Conservation (phyloP, 2,797 vertebrate genomes). For the Phyllotis vaccarum region DNA sequence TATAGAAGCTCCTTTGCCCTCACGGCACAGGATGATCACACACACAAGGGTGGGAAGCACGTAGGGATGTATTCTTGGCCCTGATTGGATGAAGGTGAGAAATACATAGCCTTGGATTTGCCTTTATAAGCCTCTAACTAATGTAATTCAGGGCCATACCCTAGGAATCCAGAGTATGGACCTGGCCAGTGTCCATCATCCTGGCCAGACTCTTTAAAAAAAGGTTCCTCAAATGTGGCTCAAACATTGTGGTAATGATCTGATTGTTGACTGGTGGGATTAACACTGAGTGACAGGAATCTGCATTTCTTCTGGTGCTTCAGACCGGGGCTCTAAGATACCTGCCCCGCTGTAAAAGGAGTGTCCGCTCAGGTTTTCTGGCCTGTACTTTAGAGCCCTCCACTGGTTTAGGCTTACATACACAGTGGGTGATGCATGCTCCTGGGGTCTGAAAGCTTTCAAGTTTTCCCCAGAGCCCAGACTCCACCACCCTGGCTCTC, state of each 20-base stretch:
- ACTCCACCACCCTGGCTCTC: neutral
- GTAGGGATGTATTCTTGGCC: neutral
- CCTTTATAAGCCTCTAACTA: neutral
- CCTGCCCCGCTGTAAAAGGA: neutral
- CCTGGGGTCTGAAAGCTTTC: neutral
- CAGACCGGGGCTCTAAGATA: neutral
- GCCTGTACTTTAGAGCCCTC: neutral
- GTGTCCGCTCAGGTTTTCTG: neutral
- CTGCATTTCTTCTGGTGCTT: neutral
- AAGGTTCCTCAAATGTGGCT: neutral
- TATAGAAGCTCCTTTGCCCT: neutral
- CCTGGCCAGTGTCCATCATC: neutral
- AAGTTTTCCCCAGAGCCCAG: neutral
- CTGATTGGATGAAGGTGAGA: neutral
- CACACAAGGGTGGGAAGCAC: neutral
- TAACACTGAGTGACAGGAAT: neutral
- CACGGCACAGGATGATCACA: neutral
- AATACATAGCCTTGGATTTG: neutral
- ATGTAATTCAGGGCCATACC: neutral
- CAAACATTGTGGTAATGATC: neutral
- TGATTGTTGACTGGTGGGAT: neutral
- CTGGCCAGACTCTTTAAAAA: neutral
- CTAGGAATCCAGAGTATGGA: neutral
- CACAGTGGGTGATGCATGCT: neutral
- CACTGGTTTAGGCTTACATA: neutral